Evolutionary conservation across 1,140 invertebrate species (phyloP).

Genomic region (Onthophagus taurus): DNA sequence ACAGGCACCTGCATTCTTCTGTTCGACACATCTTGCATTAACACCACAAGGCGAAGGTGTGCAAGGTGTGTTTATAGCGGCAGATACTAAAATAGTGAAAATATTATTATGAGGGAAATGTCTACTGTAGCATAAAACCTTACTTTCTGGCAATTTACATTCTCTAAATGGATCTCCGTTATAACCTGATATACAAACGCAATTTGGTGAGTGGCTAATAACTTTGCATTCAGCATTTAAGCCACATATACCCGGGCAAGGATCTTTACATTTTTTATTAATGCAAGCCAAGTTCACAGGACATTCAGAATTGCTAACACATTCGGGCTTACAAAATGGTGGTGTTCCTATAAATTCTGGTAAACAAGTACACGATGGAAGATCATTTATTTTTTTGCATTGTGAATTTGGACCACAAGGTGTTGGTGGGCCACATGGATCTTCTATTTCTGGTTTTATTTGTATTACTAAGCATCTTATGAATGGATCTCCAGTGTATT

Average conservation of each 20-base stretch:
- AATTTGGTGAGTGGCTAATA: slow-evolving; percentile 52
- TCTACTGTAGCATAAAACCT: slow-evolving; percentile 10
- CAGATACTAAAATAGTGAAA: too few species aligned
- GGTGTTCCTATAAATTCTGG: slow-evolving; percentile 48
- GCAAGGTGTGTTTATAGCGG: slow-evolving; percentile 48
- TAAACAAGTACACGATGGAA: slow-evolving; percentile 53
- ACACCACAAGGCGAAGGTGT: slow-evolving; percentile 71
- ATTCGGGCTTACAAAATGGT: slow-evolving; percentile 54
- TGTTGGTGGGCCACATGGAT: slow-evolving; percentile 54
- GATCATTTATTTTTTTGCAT: slow-evolving; percentile 47
- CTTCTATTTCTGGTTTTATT: slow-evolving; percentile 36
- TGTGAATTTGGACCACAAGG: slow-evolving; percentile 60
- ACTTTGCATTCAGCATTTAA: slow-evolving; percentile 53
- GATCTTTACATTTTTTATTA: slow-evolving; percentile 55
- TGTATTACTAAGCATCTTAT: slow-evolving; percentile 43
- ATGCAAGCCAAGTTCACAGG: slow-evolving; percentile 49
- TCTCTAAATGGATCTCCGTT: slow-evolving; percentile 48
- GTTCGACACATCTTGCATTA: slow-evolving; percentile 65
- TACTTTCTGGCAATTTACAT: slow-evolving; percentile 33
- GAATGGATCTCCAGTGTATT: slow-evolving; percentile 62
- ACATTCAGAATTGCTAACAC: slow-evolving; percentile 52
- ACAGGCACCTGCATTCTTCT: slow-evolving; percentile 57
- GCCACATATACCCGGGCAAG: slow-evolving; percentile 53
- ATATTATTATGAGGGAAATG: too few species aligned
- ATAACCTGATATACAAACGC: slow-evolving; percentile 47